A percentile compares a stretch with the other conserved stretches of the same genome.
Evolutionary conservation across 2,113 vertebrate species (phyloP).

Genomic region (Gadus macrocephalus): DNA sequence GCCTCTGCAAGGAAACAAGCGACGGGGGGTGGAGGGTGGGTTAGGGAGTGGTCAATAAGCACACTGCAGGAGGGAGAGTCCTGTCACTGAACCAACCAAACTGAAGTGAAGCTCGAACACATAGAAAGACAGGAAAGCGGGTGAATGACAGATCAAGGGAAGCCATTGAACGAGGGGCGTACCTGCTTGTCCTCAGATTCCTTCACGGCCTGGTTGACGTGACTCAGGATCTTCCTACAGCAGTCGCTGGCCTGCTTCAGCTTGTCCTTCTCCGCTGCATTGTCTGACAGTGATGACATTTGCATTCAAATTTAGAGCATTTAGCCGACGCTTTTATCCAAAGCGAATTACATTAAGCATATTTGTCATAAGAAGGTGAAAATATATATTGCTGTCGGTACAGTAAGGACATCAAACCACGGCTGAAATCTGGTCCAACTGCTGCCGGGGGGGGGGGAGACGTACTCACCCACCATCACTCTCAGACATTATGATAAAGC

Average conservation of each 20-base stretch:
- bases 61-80: not conserved
- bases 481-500: slow-evolving; percentile 48
- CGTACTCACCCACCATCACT: slow-evolving; percentile 33
- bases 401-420: slow-evolving; percentile 24
- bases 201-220: slow-evolving; percentile 95
- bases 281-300: slow-evolving; percentile 70
- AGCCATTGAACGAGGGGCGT: not conserved
- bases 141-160: too few species aligned
- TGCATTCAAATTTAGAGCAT: too few species aligned
- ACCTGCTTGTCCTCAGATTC: slow-evolving; percentile 98
- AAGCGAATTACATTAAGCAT: too few species aligned
- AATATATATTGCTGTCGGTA: not conserved
- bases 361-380: too few species aligned
- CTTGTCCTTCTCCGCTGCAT: slow-evolving; percentile 83
- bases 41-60: not conserved
- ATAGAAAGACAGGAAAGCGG: not conserved
- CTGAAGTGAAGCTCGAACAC: not conserved
- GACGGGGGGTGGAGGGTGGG: not conserved
- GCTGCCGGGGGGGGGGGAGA: slow-evolving; percentile 18
- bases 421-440: not conserved
- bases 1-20: slow-evolving; percentile 67
- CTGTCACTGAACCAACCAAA: too few species aligned
- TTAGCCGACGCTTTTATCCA: too few species aligned
- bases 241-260: slow-evolving; percentile 92
- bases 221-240: slow-evolving; percentile 91